phyloP scores from a whole-genome alignment of 1,140 invertebrate genomes.

The Holotrichia oblita region DNA sequence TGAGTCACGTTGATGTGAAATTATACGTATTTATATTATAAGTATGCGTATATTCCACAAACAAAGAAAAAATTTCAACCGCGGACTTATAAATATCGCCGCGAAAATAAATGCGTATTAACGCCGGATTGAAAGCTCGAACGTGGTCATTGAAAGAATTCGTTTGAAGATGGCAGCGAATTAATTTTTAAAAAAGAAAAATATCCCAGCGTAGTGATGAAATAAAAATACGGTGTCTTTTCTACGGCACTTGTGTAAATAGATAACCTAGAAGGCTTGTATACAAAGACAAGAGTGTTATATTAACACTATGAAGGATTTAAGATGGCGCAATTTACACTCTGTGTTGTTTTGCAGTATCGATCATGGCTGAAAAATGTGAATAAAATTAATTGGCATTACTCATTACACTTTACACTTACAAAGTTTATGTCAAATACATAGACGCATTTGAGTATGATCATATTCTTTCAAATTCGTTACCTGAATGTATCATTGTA shows the following conservation, averaged over 20 bases:
- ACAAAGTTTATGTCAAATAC: too few species aligned
- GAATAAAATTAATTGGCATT: too few species aligned
- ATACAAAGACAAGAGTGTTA: not conserved
- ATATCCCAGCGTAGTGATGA: not conserved
- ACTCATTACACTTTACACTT: too few species aligned
- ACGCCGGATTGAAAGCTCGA: constrained; percentile 6
- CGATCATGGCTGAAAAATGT: too few species aligned
- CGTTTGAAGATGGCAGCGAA: constrained; percentile 19
- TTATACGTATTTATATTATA: constrained; percentile 14
- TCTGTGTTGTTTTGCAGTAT: too few species aligned
- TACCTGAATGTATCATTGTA: too few species aligned
- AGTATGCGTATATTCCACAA: constrained; percentile 5
- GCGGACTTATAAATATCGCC: not conserved
- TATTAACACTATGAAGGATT: not conserved
- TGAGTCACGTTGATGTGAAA: constrained; percentile 11
- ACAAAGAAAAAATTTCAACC: constrained; percentile 2
- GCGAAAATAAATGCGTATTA: constrained; percentile 16
- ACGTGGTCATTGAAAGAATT: constrained; percentile 10
- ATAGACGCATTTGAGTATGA: too few species aligned
- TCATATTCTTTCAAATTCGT: too few species aligned
- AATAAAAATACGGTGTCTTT: constrained; percentile 6
- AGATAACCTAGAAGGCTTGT: not conserved
- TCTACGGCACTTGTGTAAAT: constrained; percentile 2
- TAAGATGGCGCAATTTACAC: too few species aligned
- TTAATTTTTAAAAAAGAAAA: constrained; percentile 10